phyloP scores from a whole-genome alignment of 2,797 vertebrate species.

The Hemibagrus guttatus region DNA sequence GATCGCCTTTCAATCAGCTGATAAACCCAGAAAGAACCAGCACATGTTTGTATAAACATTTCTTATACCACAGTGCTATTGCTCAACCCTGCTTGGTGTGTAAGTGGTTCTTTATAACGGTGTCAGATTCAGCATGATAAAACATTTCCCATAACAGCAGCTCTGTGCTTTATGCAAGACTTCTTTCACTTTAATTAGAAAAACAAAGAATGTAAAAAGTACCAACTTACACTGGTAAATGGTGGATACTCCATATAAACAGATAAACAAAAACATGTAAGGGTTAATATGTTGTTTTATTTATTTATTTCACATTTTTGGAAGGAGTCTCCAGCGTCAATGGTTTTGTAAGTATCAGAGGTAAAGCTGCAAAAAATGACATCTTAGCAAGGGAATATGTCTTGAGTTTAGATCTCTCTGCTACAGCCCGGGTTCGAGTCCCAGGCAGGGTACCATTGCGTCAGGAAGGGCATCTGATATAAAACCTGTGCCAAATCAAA shows the following conservation, averaged over 20 bases:
- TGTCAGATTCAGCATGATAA: not conserved
- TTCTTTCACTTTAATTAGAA: not conserved
- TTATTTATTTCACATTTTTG: not conserved
- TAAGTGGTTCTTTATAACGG: not conserved
- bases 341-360: not conserved
- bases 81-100: not conserved
- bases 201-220: not conserved
- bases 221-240: not conserved
- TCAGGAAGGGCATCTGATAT: too few relatives aligned
- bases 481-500: too few relatives aligned
- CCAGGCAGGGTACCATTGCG: too few relatives aligned
- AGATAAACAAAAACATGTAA: not conserved
- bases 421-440: too few relatives aligned
- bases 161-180: not conserved
- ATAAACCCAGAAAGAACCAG: slow-evolving; percentile 6
- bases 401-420: too few relatives aligned
- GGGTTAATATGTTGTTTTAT: not conserved
- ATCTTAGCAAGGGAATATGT: too few relatives aligned
- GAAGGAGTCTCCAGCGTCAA: not conserved
- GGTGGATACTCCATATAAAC: not conserved
- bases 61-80: not conserved
- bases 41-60: slow-evolving; percentile 21
- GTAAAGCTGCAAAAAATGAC: too few relatives aligned
- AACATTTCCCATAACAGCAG: not conserved
- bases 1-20: not conserved